Conservation (phyloP, 2,797 vertebrate genomes). For the Microtus obscurus region DNA sequence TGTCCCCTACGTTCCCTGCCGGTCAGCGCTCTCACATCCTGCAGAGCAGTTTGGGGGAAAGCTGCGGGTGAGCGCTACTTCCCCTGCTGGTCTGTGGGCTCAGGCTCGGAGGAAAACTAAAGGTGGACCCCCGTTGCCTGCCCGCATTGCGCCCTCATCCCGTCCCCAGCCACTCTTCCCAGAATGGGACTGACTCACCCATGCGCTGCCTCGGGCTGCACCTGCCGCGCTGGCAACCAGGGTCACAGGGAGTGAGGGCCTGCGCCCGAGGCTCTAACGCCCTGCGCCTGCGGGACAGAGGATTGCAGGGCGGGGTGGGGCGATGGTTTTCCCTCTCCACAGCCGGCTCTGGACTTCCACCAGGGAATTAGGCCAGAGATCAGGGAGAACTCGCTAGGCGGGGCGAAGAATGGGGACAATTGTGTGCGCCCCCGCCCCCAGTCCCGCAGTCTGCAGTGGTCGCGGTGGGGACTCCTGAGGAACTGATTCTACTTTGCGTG, state of each 20-base stretch:
- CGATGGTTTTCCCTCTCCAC: neutral
- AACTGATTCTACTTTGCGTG: too few species aligned
- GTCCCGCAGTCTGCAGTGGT: neutral
- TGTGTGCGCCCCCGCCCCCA: neutral
- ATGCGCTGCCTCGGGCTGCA: constrained; percentile 32
- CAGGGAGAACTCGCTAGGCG: neutral
- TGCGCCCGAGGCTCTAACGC: neutral
- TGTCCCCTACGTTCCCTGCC: too few species aligned
- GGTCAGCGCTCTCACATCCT: neutral
- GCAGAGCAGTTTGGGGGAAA: neutral
- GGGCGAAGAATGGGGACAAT: neutral
- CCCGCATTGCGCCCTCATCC: neutral
- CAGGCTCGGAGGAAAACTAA: neutral
- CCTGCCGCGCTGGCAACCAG: constrained; percentile 33
- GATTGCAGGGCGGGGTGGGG: neutral
- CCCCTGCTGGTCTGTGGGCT: neutral
- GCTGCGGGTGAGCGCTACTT: neutral
- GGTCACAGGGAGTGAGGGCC: neutral
- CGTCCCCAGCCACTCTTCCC: neutral
- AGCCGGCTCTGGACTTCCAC: neutral
- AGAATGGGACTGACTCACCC: constrained; percentile 66
- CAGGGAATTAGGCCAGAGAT: neutral
- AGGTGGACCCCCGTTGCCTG: neutral
- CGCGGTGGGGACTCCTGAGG: neutral
- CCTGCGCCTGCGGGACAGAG: neutral